Base-by-base conservation (phyloP, 2,797 vertebrate genomes). In the Paramormyrops hopkinsi region DNA sequence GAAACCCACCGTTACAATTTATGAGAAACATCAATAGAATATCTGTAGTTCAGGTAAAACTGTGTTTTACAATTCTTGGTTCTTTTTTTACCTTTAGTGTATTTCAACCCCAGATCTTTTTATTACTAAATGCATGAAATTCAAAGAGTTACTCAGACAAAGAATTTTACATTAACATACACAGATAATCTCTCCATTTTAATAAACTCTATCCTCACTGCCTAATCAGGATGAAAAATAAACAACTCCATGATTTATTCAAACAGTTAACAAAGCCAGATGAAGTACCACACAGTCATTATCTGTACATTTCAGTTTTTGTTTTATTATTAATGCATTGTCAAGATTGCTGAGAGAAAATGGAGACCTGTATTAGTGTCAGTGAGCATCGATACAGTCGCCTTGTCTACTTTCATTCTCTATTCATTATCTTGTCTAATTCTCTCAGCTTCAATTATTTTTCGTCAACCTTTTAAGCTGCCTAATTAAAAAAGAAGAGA, bases 351-450 rank as follows among this genome's bases (percentile, higher is more conserved):
- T 85, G 87, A 46, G 92, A 92, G 94, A 92, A 2, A 69, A 84
- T 90, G 90, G 91, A 91, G 92, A 92, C 94, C 91, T 90, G 90
- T 56, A 76, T 94, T 93, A 93, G 92, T 93, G 93, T 93, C 93
- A 92, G 92, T 91, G 93, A 93, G 90, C 88, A 59, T 90, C 91
- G 92, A 92, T 94, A 92, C 88, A 93, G 92, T 93, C 92, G 91
- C 90, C 92, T 92, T 91, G 91, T 94, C 93, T 94, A 91, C 92
- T 94, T 94, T 93, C 91, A 91, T 92, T 93, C 93, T 94, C 94
- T 94, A 94, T 94, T 95, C 91, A 93, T 95, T 95, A 95, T 95
- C 93, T 94, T 92, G 92, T 95, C 93, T 95, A 94, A 95, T 95
- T 96, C 92, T 94, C 92, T 92, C 92, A 92, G 92, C 92, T 91